phyloP scores from a whole-genome alignment of 2,113 vertebrate species.

The Cygnus buccinator region DNA sequence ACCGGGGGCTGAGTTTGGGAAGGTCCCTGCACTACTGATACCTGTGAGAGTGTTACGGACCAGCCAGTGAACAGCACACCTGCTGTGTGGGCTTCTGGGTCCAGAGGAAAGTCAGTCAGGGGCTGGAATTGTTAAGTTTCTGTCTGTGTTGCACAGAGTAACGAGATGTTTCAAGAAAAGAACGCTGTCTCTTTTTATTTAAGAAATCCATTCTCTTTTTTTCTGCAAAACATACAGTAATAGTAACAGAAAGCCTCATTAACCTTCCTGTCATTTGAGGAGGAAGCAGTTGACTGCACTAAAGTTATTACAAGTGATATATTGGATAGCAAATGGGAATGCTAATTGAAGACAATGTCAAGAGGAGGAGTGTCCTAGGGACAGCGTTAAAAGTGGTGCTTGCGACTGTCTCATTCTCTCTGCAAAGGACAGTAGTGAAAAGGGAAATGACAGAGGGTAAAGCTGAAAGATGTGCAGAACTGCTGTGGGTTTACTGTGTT shows the following conservation, averaged over 20 bases:
- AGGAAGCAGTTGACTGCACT: neutral
- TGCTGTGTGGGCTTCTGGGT: neutral
- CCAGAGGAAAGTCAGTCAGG: neutral
- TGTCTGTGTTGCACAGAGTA: neutral
- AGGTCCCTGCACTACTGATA: no score
- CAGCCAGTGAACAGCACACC: neutral
- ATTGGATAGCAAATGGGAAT: neutral
- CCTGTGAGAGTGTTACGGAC: neutral
- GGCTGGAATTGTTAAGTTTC: neutral
- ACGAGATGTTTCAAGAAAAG: neutral
- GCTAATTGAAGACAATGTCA: conserved; percentile 1
- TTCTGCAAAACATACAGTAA: neutral
- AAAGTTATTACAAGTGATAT: neutral
- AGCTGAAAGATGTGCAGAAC: neutral
- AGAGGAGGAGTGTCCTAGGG: neutral
- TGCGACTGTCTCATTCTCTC: neutral
- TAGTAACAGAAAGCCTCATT: neutral
- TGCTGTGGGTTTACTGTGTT: neutral
- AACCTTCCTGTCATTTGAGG: neutral
- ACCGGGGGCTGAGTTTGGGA: neutral
- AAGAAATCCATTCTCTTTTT: neutral
- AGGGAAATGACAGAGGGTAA: neutral
- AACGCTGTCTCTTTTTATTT: neutral
- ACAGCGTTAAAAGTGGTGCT: neutral
- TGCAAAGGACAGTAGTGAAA: neutral